Base-by-base conservation (phyloP, 2,797 vertebrate genomes). In the Eulemur mongoz region DNA sequence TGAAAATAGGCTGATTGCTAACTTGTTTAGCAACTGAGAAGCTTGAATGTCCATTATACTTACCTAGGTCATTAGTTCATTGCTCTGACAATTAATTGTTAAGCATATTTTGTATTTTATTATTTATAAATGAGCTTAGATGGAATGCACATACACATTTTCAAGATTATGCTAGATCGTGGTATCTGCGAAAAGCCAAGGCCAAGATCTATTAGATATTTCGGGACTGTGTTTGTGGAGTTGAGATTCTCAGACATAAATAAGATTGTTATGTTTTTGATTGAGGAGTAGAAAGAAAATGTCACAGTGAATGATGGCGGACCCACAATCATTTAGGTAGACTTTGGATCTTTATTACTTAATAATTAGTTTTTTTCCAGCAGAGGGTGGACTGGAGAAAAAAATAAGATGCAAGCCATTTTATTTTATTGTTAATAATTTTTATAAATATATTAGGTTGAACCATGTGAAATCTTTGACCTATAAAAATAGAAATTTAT, bases 401-500 rank as follows among this genome's bases (percentile, higher is more conserved):
- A 69, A 95, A 82, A 80, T 91, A 76, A 92, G 89, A 61, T 92
- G 23, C 27, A 92, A 85, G 73, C 65, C 30, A 72, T 4, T 92
- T 86, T 27, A 50, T 94, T 76, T 81, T 79, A 69, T 81, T 96
- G 23, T 59, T 93, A 76, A 52, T 75, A 93, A 80, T 96, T 92
- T 81, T 93, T 61, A 25, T 84, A 59, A 87, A 57, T 75, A 65
- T 69, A 79, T 82, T 96, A 89, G 32, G 13, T 52, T 81, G 69
- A 80, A 70, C 27, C 22, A 38, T 18, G 4, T 78, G 32, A 84
- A 73, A 91, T 90, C 57, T 92, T 88, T 96, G 89, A 89, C 13
- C 48, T 83, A 20, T 17, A 83, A 72, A 92, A 92, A 67, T 83
- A 90, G 73, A 82, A 86, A 79, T 89, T 80, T 73, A 72, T 61